These are phyloP conservation scores for Amblyjoppa proteus DNA, from an alignment of 2,888 invertebrate species.

Conservation along the genomic window DNA sequence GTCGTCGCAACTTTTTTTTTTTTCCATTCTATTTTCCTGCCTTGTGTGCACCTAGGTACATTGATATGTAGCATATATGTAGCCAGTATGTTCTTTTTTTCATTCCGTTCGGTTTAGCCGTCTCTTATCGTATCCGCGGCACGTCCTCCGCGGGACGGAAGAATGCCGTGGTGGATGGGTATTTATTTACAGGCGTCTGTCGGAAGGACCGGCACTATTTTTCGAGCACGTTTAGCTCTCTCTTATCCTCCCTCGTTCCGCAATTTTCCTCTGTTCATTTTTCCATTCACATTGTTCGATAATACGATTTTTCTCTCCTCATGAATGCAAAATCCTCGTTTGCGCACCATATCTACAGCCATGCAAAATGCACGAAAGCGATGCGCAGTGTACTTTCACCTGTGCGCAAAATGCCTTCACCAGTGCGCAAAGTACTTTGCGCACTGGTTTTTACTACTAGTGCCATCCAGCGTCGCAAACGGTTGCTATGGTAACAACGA, in stretches of 20 bases:
- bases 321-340: no score
- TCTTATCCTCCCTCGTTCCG: neutral
- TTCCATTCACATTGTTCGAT: neutral
- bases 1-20: conserved; percentile 30
- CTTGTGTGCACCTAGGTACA: neutral
- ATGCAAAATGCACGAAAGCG: no score
- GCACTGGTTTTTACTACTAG: no score
- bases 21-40: neutral
- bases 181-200: neutral
- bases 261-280: neutral
- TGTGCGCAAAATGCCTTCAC: no score
- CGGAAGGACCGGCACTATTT: conserved; percentile 1
- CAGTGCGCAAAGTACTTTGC: no score
- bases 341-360: no score
- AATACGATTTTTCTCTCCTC: neutral
- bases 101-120: conserved; percentile 8
- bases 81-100: neutral
- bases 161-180: neutral
- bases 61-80: neutral
- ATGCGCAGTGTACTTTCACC: no score
- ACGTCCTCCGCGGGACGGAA: conserved; percentile 37
- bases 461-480: no score
- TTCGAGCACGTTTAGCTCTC: neutral
- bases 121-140: conserved; percentile 34
- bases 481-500: no score